Conservation (phyloP, 2,113 vertebrate species). For the Phalacrocorax brasilianus region DNA sequence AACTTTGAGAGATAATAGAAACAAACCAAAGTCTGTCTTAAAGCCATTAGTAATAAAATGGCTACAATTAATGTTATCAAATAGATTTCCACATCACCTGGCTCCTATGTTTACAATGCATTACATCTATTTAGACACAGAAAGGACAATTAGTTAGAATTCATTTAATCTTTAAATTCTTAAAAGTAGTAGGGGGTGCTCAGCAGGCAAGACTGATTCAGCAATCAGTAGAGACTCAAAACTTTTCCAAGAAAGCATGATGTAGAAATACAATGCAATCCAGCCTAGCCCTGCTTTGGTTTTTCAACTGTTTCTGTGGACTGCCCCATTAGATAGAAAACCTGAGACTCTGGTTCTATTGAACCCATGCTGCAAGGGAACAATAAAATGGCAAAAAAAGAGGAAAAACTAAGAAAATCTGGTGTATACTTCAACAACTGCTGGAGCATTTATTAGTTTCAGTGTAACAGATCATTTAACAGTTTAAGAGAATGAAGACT, state of each 20-base stretch:
- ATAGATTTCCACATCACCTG: background rate
- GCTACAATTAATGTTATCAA: background rate
- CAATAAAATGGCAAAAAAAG: fast-evolving
- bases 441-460: background rate
- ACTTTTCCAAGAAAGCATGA: background rate
- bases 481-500: background rate
- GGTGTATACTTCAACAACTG: background rate
- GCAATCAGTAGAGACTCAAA: background rate
- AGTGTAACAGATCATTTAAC: background rate
- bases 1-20: background rate
- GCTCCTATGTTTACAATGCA: background rate
- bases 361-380: background rate
- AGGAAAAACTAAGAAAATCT: background rate
- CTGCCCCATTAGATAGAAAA: background rate
- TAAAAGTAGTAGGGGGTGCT: background rate
- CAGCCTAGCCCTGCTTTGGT: background rate
- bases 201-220: background rate
- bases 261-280: background rate
- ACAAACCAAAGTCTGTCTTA: background rate
- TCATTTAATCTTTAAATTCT: background rate
- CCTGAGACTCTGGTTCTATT: background rate
- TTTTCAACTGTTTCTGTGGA: background rate
- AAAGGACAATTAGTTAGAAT: background rate
- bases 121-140: background rate
- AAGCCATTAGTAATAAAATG: background rate